Evolutionary conservation across 2,888 invertebrate species (phyloP).

Genomic region (Timema podura): DNA sequence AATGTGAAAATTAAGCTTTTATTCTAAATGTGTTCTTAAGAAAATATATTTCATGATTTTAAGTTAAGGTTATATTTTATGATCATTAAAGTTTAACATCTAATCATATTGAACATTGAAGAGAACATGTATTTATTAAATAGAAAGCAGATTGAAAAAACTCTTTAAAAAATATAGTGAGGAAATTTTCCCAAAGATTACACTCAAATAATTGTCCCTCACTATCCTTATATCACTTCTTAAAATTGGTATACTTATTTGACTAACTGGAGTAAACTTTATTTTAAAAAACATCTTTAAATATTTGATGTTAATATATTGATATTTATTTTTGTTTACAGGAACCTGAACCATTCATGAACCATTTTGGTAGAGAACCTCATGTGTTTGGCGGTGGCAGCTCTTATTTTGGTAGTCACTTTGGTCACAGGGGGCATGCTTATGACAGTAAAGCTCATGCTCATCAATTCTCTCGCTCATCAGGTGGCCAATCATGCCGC

Average conservation of each 20-base stretch:
- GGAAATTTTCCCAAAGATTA: too few relatives aligned
- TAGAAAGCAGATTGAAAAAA: too few relatives aligned
- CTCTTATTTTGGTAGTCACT: constrained; percentile 34
- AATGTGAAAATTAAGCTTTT: too few relatives aligned
- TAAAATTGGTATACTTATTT: background rate
- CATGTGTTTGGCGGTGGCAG: constrained; percentile 30
- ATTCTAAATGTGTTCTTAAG: too few relatives aligned
- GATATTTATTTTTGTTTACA: background rate
- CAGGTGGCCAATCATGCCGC: constrained; percentile 34
- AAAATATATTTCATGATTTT: too few relatives aligned
- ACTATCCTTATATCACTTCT: background rate
- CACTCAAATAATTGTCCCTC: background rate
- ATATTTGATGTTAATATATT: background rate
- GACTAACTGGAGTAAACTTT: background rate
- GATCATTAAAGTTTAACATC: too few relatives aligned
- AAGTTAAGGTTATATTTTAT: too few relatives aligned
- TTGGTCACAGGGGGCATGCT: constrained; percentile 19
- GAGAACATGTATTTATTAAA: too few relatives aligned
- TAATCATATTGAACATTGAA: too few relatives aligned
- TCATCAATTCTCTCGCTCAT: constrained; percentile 21
- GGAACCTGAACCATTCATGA: constrained; percentile 18
- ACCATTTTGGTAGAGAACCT: constrained; percentile 19
- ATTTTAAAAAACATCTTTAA: background rate
- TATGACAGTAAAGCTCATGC: constrained; percentile 6
- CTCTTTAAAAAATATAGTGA: too few relatives aligned